These are phyloP conservation scores for Sinocyclocheilus anshuiensis DNA, from an alignment of 2,113 vertebrate species.

Conservation along the genomic window DNA sequence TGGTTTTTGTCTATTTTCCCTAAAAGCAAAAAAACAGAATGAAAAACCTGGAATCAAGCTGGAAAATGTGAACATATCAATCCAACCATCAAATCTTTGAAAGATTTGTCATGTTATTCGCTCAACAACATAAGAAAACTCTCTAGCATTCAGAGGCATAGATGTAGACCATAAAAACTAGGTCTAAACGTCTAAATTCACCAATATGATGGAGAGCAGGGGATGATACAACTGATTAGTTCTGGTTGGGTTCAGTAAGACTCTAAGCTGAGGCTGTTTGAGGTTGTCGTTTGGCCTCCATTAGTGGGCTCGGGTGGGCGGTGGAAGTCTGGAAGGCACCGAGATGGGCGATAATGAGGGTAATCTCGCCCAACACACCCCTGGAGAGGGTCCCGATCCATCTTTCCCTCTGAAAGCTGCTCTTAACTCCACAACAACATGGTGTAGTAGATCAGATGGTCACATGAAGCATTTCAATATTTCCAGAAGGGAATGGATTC, in stretches of 20 bases:
- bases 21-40: neutral
- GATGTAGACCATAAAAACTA: neutral
- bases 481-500: neutral
- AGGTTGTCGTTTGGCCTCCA: conserved; percentile 3
- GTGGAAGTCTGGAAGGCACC: neutral
- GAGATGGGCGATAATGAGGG: conserved; percentile 18
- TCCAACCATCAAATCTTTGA: neutral
- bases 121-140: neutral
- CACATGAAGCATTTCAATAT: conserved; percentile 3
- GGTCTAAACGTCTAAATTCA: neutral
- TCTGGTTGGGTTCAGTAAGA: conserved; percentile 8
- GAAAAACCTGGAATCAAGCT: neutral
- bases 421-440: neutral
- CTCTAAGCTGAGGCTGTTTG: neutral
- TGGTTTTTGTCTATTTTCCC: conserved; percentile 45
- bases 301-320: neutral
- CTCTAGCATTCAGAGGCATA: neutral
- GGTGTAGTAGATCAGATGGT: conserved; percentile 3
- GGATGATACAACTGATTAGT: neutral
- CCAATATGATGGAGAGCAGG: neutral
- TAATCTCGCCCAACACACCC: conserved; percentile 21
- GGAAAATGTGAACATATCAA: neutral
- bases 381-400: neutral
- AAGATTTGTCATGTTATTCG: neutral
- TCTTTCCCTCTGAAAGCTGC: conserved; percentile 1